Conservation (phyloP, 2,797 vertebrate species). For the Ptychobarbus kaznakovi region DNA sequence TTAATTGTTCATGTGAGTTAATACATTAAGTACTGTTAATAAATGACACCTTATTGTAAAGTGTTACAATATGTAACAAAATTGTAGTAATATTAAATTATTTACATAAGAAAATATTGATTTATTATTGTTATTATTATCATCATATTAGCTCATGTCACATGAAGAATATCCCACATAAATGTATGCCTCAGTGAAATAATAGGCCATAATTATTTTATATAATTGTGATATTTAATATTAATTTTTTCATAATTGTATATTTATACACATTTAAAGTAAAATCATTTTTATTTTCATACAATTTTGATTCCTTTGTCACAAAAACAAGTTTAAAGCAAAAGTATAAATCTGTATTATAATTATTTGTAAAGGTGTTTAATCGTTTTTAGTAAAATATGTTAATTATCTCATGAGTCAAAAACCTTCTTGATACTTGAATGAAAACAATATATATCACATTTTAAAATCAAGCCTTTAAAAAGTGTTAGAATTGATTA, state of each 20-base stretch:
- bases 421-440: neutral
- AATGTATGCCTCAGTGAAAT: neutral
- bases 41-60: too few relatives aligned
- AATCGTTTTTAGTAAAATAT: neutral
- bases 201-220: neutral
- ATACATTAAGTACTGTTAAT: too few relatives aligned
- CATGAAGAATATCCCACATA: neutral
- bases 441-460: neutral
- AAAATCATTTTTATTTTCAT: neutral
- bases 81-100: neutral
- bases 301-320: neutral
- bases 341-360: neutral
- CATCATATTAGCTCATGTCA: neutral
- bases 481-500: neutral
- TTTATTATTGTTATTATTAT: neutral
- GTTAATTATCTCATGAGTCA: too few relatives aligned
- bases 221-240: neutral
- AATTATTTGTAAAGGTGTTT: neutral
- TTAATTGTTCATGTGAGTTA: too few relatives aligned
- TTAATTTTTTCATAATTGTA: neutral
- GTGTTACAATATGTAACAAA: too few relatives aligned
- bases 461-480: neutral
- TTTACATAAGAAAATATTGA: neutral
- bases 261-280: neutral
- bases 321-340: neutral